Conservation (phyloP, 2,113 vertebrate species). For the Myotis lucifugus region DNA sequence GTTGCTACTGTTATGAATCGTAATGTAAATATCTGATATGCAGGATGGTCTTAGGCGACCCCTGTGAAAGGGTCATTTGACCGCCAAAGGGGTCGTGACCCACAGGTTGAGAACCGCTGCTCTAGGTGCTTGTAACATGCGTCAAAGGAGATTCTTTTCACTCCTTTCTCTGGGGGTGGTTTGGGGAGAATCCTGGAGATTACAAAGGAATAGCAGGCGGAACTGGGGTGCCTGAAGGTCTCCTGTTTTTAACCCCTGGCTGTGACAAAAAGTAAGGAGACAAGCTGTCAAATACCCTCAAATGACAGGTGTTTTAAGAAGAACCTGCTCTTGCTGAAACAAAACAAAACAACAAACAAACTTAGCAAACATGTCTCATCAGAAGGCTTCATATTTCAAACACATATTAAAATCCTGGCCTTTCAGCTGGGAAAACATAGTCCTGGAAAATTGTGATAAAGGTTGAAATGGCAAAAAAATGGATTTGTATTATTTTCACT, state of each 20-base stretch:
- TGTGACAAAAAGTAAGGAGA: conserved; percentile 15
- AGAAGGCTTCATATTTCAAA: not conserved
- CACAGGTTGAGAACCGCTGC: not conserved
- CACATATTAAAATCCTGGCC: not conserved
- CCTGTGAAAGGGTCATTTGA: too few species aligned
- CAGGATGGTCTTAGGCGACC: too few species aligned
- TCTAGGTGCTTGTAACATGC: not conserved
- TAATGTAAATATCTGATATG: too few species aligned
- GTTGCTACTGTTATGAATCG: too few species aligned
- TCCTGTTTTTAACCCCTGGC: conserved; percentile 33
- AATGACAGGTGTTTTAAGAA: conserved; percentile 34
- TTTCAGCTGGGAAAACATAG: conserved; percentile 1
- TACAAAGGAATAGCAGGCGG: not conserved
- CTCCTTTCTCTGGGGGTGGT: not conserved
- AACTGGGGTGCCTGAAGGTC: not conserved
- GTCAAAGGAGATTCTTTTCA: not conserved
- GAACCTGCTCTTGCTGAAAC: not conserved
- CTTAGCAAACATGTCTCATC: not conserved
- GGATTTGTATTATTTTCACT: not conserved
- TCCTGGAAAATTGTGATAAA: not conserved
- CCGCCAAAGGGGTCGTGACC: too few species aligned
- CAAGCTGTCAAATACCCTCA: not conserved
- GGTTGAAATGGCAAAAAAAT: not conserved
- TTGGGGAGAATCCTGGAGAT: not conserved
- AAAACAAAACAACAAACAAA: not conserved